Evolutionary conservation across 2,797 vertebrate species (phyloP).

Genomic region (Epinephelus awoara): DNA sequence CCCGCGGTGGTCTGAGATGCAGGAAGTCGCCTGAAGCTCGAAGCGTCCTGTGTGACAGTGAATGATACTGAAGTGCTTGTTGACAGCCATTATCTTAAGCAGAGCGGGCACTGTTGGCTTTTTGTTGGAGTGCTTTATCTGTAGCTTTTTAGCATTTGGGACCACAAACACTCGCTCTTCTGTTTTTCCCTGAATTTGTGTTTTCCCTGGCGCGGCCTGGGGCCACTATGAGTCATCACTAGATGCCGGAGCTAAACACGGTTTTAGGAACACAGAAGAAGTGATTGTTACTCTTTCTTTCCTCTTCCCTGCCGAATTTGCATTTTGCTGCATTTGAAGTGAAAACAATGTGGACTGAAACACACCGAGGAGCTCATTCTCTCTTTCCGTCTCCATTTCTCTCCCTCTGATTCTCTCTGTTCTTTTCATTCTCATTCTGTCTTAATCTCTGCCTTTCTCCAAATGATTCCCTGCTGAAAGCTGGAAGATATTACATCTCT

Average conservation of each 20-base stretch:
- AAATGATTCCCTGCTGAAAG: constrained; percentile 29
- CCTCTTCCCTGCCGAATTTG: constrained; percentile 23
- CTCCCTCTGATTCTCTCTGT: constrained; percentile 1
- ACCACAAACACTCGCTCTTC: constrained; percentile 9
- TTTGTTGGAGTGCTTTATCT: constrained; percentile 24
- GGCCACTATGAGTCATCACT: constrained; percentile 39
- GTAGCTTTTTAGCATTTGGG: constrained; percentile 15
- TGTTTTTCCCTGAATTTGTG: constrained; percentile 25
- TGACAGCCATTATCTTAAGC: constrained; percentile 34
- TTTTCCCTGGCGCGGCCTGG: constrained; percentile 4
- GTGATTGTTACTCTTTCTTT: neutral
- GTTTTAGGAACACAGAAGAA: constrained; percentile 15
- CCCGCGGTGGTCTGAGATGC: neutral
- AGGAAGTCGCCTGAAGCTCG: neutral
- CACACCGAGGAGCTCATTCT: constrained; percentile 14
- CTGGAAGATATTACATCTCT: constrained; percentile 44
- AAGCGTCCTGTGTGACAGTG: constrained; percentile 6
- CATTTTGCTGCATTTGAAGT: constrained; percentile 54
- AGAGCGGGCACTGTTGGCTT: constrained; percentile 17
- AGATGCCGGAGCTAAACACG: constrained; percentile 15
- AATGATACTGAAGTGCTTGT: constrained; percentile 20
- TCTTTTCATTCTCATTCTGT: constrained; percentile 23
- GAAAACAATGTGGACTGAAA: constrained; percentile 27
- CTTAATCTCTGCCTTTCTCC: constrained; percentile 25
- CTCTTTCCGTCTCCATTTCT: constrained; percentile 1